Conservation (phyloP, 1,140 invertebrate species). For the Drosophila eugracilis region DNA sequence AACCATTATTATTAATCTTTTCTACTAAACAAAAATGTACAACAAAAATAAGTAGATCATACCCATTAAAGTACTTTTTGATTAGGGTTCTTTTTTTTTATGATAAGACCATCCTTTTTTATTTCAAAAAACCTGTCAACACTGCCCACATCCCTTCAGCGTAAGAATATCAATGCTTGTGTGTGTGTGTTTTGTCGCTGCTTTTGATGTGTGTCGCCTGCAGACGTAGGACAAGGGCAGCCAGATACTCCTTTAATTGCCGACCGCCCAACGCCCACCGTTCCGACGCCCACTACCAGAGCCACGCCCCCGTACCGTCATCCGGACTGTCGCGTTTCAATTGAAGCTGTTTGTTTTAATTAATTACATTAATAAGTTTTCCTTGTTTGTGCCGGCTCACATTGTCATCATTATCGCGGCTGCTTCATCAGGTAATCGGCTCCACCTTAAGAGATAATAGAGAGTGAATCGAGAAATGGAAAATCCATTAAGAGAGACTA, state of each 20-base stretch:
- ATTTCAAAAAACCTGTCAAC: not conserved
- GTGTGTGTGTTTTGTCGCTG: constrained; percentile 53
- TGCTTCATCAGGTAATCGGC: constrained; percentile 36
- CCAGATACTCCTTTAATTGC: constrained; percentile 74
- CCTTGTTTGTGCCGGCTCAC: constrained; percentile 55
- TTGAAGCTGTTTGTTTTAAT: constrained; percentile 78
- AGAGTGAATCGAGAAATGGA: constrained; percentile 13
- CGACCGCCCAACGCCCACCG: constrained; percentile 38
- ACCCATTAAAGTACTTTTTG: too few relatives aligned
- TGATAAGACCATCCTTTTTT: not conserved
- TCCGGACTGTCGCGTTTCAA: constrained; percentile 53
- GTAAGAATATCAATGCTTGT: constrained; percentile 30
- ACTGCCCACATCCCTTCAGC: constrained; percentile 24
- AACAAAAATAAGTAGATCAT: too few relatives aligned
- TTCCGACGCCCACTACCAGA: constrained; percentile 11
- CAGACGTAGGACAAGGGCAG: constrained; percentile 43
- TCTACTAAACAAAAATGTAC: too few relatives aligned
- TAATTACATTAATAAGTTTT: constrained; percentile 79
- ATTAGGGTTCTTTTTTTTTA: not conserved
- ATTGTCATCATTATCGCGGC: constrained; percentile 39
- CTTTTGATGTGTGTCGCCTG: constrained; percentile 67
- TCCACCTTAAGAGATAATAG: constrained; percentile 16
- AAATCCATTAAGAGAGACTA: constrained; percentile 39
- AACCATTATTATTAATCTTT: not conserved
- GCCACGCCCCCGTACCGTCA: constrained; percentile 2